Evolutionary conservation across 1,140 invertebrate genomes (phyloP).

Genomic region (Sycobia sp.): DNA sequence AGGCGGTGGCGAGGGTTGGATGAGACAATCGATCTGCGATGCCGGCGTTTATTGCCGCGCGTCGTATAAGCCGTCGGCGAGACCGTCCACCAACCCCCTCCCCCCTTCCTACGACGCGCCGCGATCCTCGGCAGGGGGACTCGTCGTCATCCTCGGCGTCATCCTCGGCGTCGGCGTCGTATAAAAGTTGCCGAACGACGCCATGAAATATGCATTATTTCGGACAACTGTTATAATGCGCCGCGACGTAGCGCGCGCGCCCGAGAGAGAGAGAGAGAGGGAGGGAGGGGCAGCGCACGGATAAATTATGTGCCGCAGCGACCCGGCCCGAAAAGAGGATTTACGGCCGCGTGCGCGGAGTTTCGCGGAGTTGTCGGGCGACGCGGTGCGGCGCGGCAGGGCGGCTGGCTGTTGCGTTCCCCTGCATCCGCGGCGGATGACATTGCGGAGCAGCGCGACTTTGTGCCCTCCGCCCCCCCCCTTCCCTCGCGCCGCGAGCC

Average conservation of each 20-base stretch:
- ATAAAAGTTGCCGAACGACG: constrained; percentile 29
- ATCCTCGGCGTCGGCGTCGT: background rate
- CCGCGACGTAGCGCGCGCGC: constrained; percentile 14
- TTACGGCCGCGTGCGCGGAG: constrained; percentile 19
- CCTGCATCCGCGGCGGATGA: background rate
- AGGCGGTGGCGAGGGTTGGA: too few species aligned
- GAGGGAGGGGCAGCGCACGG: background rate
- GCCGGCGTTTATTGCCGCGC: constrained; percentile 16
- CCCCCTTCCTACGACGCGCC: background rate
- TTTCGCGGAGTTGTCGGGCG: constrained; percentile 3
- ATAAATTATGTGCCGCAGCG: constrained; percentile 16
- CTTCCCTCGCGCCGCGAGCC: background rate
- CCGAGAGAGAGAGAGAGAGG: background rate
- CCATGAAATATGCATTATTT: constrained; percentile 35
- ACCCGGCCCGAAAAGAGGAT: constrained; percentile 10
- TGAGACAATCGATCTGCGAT: constrained; percentile 13
- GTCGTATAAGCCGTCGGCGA: constrained; percentile 1
- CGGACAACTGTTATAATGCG: constrained; percentile 31
- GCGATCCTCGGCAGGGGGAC: background rate
- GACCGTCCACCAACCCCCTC: too few species aligned
- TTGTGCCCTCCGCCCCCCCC: background rate
- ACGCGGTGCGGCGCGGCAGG: too few species aligned
- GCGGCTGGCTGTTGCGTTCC: constrained; percentile 28
- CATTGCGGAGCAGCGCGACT: constrained; percentile 4
- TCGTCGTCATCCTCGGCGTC: background rate